Base-by-base conservation (phyloP, 2,797 vertebrate species). In the Myiotriccus ornatus region DNA sequence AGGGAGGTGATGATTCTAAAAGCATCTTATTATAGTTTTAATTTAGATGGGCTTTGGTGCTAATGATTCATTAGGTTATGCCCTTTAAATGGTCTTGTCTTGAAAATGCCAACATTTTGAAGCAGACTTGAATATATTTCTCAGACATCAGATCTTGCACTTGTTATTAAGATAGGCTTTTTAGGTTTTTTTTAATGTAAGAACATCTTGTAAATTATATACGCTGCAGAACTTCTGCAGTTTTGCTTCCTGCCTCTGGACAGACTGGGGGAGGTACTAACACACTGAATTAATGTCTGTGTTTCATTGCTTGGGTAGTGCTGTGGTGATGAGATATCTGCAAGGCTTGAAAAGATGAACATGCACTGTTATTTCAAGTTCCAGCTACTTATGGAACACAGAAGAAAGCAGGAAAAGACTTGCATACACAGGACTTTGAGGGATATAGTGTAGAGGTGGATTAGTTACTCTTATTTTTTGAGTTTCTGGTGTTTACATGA, bases 1-100 rank as follows among this genome's bases (percentile, higher is more conserved):
- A 0, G 4, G 2, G 28, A 7, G 12, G 22, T 43, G 67, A 73
- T 39, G 76, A 25, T 90, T 93, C 79, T 90, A 91, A 96, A 95
- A 91, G 84, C 90, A 77, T 96, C 79, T 94, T 95, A 96, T 96
- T 95, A 93, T 81, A 91, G 70, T 92, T 96, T 97, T 97, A 96
- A 97, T 97, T 97, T 97, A 96, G 84, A 94, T 95, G 82, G 96
- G 94, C 96, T 97, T 97, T 96, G 92, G 95, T 96, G 77, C 80
- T 97, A 96, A 97, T 97, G 94, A 97, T 96, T 97, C 94, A 94
- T 96, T 96, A 96, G 95, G 95, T 97, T 96, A 94, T 96, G 95
- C 95, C 96, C 97, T 97, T 97, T 97, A 96, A 92, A 90, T 93
- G 64, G 84, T 95, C 93, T 95, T 95, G 93, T 91, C 96, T 95